Evolutionary conservation across 2,113 vertebrate genomes (phyloP).

Genomic region (Spea bombifrons): DNA sequence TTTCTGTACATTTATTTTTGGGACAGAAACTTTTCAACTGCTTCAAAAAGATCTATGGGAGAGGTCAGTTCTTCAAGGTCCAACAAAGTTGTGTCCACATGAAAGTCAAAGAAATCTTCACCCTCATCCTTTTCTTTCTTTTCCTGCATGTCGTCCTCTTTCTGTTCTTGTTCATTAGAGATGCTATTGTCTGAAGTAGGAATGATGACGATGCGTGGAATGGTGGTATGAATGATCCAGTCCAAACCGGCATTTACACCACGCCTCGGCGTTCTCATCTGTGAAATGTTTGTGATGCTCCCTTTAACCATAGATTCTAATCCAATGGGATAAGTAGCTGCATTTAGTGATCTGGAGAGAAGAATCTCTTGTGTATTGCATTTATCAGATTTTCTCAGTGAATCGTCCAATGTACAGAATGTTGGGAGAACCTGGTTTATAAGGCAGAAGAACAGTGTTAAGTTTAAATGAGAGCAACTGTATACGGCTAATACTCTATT

Average conservation of each 20-base stretch:
- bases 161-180: constrained; percentile 43
- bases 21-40: constrained; percentile 61
- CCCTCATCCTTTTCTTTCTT: constrained; percentile 41
- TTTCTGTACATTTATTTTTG: constrained; percentile 43
- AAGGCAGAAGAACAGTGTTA: no score
- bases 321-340: constrained; percentile 56
- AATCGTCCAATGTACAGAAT: constrained; percentile 51
- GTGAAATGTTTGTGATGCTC: constrained; percentile 15
- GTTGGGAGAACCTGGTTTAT: constrained; percentile 24
- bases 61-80: constrained; percentile 58
- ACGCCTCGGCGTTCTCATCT: constrained; percentile 21
- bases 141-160: constrained; percentile 22
- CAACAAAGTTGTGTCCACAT: constrained; percentile 55
- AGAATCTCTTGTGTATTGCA: constrained; percentile 37
- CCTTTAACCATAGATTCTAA: constrained; percentile 49
- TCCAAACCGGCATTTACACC: constrained; percentile 42
- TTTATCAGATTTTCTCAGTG: constrained; percentile 8
- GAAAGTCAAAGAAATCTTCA: constrained; percentile 51
- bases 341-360: constrained; percentile 49
- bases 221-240: constrained; percentile 37
- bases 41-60: constrained; percentile 57
- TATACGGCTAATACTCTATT: no score
- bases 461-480: no score
- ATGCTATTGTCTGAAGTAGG: constrained; percentile 61
- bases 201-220: constrained; percentile 62